Base-by-base conservation (phyloP, 2,797 vertebrate genomes). In the Pitangus sulphuratus region DNA sequence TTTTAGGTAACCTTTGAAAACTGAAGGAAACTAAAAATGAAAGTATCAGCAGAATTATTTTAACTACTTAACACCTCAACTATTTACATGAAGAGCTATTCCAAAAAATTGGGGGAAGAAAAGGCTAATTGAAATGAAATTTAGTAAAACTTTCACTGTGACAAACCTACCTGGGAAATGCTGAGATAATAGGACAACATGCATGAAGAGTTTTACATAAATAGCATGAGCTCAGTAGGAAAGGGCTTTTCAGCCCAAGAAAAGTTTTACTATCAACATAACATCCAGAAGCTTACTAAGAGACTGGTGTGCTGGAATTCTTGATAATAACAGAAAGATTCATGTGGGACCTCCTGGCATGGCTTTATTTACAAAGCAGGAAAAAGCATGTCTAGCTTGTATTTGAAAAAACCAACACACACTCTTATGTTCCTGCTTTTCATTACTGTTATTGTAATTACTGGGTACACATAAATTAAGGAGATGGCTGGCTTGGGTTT, bases 41-140 rank as follows among this genome's bases (percentile, higher is more conserved):
- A 88, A 84, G 31, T 20, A n/a, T 10, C 13, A 70, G 5, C 5
- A 58, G 25, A 86, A 88, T 13, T 16, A 30, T 24, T 64, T 8
- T 21, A 77, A 72, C 30, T 54, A 31, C 24, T 37, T 50, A 65
- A 70, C 18, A 58, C 9, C 51, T 54, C 24, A 60, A 31, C 22
- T 58, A 53, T 30, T 54, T 33, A 64, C 22, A 44, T 28, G 47
- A 71, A 68, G 3, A 65, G 22, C 24, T 30, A 50, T 57, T 83
- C 54, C 5, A 30, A 66, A 65, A 74, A 65, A 22, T 0, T 4
- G 5, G 2, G 2, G 50, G 45, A 12, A 9, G 9, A 28, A 33
- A 44, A 40, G 15, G 37, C 16, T 47, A 75, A 51, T 66, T 11
- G 2, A 61, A 53, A 65, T 25, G 9, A 35, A 70, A 80, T 70